Conservation (phyloP, 2,797 vertebrate genomes). For the Sparus aurata region DNA sequence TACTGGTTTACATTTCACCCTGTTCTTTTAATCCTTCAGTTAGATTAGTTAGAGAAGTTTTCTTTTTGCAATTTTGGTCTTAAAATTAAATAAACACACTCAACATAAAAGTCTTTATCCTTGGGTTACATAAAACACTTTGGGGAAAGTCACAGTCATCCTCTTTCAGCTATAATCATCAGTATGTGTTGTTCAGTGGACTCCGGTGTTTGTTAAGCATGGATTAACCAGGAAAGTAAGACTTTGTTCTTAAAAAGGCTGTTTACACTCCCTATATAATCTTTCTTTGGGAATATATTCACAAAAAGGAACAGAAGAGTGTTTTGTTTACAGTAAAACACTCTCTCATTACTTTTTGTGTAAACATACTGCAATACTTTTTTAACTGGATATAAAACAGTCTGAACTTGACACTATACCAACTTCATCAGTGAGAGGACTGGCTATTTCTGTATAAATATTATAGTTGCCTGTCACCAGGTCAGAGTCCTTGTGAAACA, state of each 20-base stretch:
- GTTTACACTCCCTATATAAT: not conserved
- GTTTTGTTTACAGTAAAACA: too few species aligned
- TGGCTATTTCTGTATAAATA: too few species aligned
- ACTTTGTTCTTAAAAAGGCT: not conserved
- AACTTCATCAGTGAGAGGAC: too few species aligned
- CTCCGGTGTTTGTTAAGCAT: not conserved
- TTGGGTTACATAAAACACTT: slow-evolving; percentile 20
- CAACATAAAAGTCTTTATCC: slow-evolving; percentile 1
- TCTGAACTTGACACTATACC: too few species aligned
- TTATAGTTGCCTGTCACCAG: too few species aligned
- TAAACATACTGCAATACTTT: too few species aligned
- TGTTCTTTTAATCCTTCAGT: not conserved
- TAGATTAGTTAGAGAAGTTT: slow-evolving; percentile 11
- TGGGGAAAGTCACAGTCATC: not conserved
- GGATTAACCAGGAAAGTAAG: not conserved
- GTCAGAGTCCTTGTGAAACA: too few species aligned
- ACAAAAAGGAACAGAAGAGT: not conserved
- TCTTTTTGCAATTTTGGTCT: not conserved
- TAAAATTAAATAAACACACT: slow-evolving; percentile 29
- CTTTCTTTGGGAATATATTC: not conserved
- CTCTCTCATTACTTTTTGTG: too few species aligned
- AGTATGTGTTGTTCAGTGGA: not conserved
- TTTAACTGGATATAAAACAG: too few species aligned
- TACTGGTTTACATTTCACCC: slow-evolving; percentile 35
- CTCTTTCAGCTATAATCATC: not conserved